phyloP scores from a whole-genome alignment of 1,140 invertebrate species.

The Gerris buenoi region DNA sequence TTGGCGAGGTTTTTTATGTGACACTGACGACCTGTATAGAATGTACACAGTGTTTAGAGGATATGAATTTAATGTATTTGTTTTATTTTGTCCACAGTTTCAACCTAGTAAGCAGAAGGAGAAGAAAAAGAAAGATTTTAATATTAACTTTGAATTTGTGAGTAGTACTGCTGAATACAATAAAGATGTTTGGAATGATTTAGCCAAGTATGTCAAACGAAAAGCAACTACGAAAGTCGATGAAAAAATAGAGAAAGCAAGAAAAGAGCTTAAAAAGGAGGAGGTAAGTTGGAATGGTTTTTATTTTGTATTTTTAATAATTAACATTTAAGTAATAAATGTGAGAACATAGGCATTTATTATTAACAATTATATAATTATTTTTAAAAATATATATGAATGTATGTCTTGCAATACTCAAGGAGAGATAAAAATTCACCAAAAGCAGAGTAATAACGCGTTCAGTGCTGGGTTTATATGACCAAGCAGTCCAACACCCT shows the following conservation, averaged over 20 bases:
- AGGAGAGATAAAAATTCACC: too few relatives aligned
- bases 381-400: too few relatives aligned
- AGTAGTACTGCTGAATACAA: slow-evolving; percentile 57
- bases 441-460: too few relatives aligned
- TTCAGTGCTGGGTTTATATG: too few relatives aligned
- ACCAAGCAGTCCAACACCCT: too few relatives aligned
- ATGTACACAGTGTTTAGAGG: neutral
- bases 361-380: too few relatives aligned
- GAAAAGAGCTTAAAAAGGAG: slow-evolving; percentile 33
- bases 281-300: too few relatives aligned
- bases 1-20: neutral
- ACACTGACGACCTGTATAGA: neutral
- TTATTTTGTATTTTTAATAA: too few relatives aligned
- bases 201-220: slow-evolving; percentile 64
- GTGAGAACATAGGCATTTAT: too few relatives aligned
- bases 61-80: slow-evolving; percentile 8
- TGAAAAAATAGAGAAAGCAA: slow-evolving; percentile 61
- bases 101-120: slow-evolving; percentile 60
- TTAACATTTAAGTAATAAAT: too few relatives aligned
- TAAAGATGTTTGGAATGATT: slow-evolving; percentile 68
- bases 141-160: slow-evolving; percentile 58
- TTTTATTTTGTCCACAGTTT: slow-evolving; percentile 38
- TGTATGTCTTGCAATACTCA: too few relatives aligned
- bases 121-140: slow-evolving; percentile 53
- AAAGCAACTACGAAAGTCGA: slow-evolving; percentile 66